Evolutionary conservation across 2,113 vertebrate species (phyloP).

Genomic region (Serranochromis macrocephalus): DNA sequence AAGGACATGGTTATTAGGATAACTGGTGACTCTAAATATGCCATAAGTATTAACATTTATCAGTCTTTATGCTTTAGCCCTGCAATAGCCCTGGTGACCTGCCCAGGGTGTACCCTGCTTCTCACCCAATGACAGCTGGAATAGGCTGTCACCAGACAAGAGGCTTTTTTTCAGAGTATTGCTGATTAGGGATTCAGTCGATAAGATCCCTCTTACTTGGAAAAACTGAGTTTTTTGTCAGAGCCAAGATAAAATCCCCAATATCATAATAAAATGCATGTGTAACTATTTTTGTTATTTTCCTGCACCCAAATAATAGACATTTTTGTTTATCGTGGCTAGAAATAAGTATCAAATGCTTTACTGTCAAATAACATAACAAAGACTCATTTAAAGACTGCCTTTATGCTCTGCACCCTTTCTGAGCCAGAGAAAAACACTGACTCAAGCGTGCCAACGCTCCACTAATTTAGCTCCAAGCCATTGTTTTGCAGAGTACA

Average conservation of each 20-base stretch:
- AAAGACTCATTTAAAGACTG: neutral
- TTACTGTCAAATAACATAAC: neutral
- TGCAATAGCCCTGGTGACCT: neutral
- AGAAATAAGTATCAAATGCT: neutral
- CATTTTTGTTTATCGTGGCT: neutral
- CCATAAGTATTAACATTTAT: neutral
- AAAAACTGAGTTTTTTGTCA: neutral
- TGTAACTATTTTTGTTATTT: neutral
- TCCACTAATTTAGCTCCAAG: neutral
- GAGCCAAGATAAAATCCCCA: neutral
- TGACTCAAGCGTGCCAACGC: neutral
- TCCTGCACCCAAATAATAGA: neutral
- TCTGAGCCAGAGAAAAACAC: neutral
- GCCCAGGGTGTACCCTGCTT: too few species aligned
- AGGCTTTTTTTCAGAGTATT: neutral
- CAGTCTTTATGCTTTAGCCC: neutral
- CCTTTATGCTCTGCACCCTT: neutral
- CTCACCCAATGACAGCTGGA: neutral
- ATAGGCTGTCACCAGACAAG: neutral
- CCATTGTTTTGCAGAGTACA: neutral
- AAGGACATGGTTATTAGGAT: neutral
- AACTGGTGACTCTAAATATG: neutral
- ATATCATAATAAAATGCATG: neutral
- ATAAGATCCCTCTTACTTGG: neutral
- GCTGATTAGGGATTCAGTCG: neutral